A percentile compares a stretch with the other conserved stretches of the same genome.
These are phyloP conservation scores for Nymphicus hollandicus DNA, from an alignment of 2,113 vertebrate species.

Conservation along the genomic window DNA sequence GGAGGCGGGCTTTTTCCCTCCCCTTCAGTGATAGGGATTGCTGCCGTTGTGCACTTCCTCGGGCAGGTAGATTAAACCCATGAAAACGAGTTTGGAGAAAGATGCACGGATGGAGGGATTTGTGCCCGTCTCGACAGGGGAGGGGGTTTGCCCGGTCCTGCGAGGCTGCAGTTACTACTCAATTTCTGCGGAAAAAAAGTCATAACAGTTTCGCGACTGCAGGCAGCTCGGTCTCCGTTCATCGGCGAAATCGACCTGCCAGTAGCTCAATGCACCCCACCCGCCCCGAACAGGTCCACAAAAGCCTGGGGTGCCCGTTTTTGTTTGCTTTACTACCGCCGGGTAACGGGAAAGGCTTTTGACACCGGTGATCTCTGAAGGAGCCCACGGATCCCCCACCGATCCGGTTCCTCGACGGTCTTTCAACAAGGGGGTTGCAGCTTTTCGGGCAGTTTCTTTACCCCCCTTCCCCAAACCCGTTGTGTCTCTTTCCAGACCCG, in stretches of 20 bases:
- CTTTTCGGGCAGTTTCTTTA: background rate
- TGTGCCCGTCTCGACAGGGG: background rate
- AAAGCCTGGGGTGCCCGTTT: background rate
- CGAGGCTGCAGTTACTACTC: background rate
- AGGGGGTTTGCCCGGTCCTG: background rate
- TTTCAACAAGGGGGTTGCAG: background rate
- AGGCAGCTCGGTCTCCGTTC: background rate
- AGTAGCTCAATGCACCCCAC: rapidly evolving
- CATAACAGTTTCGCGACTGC: background rate
- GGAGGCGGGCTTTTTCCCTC: background rate
- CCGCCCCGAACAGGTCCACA: background rate
- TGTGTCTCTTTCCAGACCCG: background rate
- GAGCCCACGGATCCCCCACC: background rate
- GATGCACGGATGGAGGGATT: background rate
- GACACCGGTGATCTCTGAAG: background rate
- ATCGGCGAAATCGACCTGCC: background rate
- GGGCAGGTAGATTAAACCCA: background rate
- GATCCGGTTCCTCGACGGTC: background rate
- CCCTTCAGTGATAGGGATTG: rapidly evolving
- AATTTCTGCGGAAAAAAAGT: background rate
- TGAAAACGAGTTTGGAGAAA: background rate
- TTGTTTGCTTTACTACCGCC: background rate
- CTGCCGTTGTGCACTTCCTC: background rate
- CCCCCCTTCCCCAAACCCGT: background rate
- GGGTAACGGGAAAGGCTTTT: background rate